Base-by-base conservation (phyloP, 2,888 invertebrate species). In the Synanthedon myopaeformis region DNA sequence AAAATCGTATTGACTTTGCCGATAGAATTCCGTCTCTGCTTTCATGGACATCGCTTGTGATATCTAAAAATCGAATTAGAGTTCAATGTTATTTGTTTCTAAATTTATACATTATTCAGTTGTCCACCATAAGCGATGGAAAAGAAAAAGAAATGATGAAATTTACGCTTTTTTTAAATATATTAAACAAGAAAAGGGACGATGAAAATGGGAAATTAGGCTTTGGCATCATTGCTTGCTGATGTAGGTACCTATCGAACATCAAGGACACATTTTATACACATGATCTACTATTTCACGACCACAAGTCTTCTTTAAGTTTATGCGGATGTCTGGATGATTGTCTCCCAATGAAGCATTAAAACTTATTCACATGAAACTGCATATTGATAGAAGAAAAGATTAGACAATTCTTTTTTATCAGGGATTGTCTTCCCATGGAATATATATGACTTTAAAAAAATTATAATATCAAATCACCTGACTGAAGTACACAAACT, bases 1-100 rank as follows among this genome's bases (percentile, higher is more conserved):
- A 88, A 88, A 88, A 51, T 80, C 75, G 1, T 65, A 67, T 64
- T 82, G 83, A 52, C 77, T 88, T 65, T 92, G 91, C 42, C 95
- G 89, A 75, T 96, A 96, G 56, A 90, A 89, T 71, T 98, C 98
- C 0, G 96, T 93, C 80, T 97, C 93, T 3, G 92, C 89, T 77
- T 95, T 96, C 48, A 95, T 91, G 0, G 95, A 91, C 90, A 97
- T 92, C 0, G 98, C 97, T 89, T 99, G 98, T 58, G 89, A 88
- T 59, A 97, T 92, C 91, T 96, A 90, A 17, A 66, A 67, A 53
- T 17, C 35, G 35, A 35, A 35, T 35, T 2, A 35, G 35, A 35
- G 35, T 35, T 35, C 35, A 35, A 6, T 35, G 6, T 35, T 35
- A 10, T 35, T 14, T 17, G 14, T 49, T 12, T 13, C 41, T 49